A percentile compares a stretch with the other conserved stretches of the same genome.
Evolutionary conservation across 2,888 invertebrate species (phyloP).

Genomic region (Sinohyriopsis cumingii): DNA sequence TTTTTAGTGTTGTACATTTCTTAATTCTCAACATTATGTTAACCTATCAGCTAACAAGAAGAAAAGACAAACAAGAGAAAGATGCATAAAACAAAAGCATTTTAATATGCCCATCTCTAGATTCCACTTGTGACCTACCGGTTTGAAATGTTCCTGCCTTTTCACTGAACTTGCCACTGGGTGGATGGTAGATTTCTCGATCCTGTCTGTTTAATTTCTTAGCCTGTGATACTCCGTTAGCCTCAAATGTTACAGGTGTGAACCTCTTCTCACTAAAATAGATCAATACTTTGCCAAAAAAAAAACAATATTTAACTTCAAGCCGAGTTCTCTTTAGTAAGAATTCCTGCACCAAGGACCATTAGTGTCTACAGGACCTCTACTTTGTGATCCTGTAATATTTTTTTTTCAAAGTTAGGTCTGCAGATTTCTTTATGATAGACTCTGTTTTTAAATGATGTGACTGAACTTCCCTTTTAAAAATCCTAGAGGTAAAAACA

Average conservation of each 20-base stretch:
- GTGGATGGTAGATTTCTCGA: conserved; percentile 68
- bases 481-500: no score
- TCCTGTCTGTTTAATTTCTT: conserved; percentile 54
- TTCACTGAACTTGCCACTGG: conserved; percentile 70
- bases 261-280: conserved; percentile 62
- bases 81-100: no score
- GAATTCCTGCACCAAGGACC: neutral
- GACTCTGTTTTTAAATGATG: no score
- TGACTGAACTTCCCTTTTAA: no score
- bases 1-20: no score
- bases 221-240: conserved; percentile 49
- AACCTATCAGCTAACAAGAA: no score
- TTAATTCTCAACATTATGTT: no score
- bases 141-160: conserved; percentile 61
- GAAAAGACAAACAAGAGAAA: no score
- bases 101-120: no score
- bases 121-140: conserved; percentile 4
- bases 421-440: neutral
- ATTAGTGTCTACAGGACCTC: conserved; percentile 2
- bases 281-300: neutral
- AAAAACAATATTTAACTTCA: neutral
- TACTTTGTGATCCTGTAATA: neutral
- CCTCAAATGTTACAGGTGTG: conserved; percentile 64
- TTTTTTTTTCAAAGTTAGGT: conserved; percentile 1
- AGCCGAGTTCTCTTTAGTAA: neutral